A percentile compares a stretch with the other conserved stretches of the same genome.
Conservation (phyloP, 2,888 invertebrate species). For the Spodoptera picta region DNA sequence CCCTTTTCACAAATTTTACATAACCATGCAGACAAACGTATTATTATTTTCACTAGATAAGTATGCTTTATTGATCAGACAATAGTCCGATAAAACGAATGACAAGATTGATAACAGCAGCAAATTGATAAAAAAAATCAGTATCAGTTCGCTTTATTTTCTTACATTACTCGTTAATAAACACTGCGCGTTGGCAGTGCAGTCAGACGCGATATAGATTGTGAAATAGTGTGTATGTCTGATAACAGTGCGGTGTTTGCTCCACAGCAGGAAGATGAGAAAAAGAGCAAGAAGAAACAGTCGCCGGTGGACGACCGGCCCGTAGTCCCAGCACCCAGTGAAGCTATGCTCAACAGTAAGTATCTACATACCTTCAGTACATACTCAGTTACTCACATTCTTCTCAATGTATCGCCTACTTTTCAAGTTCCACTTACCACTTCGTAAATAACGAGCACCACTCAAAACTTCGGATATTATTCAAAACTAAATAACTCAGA, state of each 20-base stretch:
- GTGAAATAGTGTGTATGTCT: slow-evolving; percentile 72
- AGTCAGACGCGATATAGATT: slow-evolving; percentile 42
- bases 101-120: slow-evolving; percentile 77
- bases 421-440: slow-evolving; percentile 19
- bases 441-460: slow-evolving; percentile 33
- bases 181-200: slow-evolving; percentile 50
- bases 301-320: slow-evolving; percentile 85
- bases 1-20: slow-evolving; percentile 25
- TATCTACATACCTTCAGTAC: neutral
- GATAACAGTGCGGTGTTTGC: slow-evolving; percentile 67
- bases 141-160: slow-evolving; percentile 58
- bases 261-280: slow-evolving; percentile 85
- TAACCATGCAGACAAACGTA: slow-evolving; percentile 38
- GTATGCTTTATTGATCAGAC: slow-evolving; percentile 76
- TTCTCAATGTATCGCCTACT: slow-evolving; percentile 9
- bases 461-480: slow-evolving; percentile 36
- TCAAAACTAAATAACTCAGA: slow-evolving; percentile 33
- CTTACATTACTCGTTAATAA: slow-evolving; percentile 65
- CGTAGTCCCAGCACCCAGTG: slow-evolving; percentile 84
- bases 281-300: slow-evolving; percentile 84
- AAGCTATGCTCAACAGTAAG: slow-evolving; percentile 87
- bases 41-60: slow-evolving; percentile 59
- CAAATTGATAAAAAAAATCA: slow-evolving; percentile 77
- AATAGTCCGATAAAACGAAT: slow-evolving; percentile 75
- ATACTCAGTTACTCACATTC: neutral